phyloP scores from a whole-genome alignment of 2,797 vertebrate genomes.

The Cryptoprocta ferox region DNA sequence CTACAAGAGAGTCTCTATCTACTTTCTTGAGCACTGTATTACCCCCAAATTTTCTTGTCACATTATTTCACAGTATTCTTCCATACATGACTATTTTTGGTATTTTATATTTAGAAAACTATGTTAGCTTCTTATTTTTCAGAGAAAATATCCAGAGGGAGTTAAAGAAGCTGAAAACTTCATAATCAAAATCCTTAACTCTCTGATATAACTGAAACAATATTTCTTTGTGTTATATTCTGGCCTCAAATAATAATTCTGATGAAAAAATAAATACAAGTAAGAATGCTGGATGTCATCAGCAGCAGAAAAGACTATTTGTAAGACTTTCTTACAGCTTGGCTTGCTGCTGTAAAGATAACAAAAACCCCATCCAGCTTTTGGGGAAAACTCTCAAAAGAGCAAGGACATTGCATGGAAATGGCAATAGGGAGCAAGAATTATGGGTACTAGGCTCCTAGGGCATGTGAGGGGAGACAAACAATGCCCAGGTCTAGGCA shows the following conservation, averaged over 20 bases:
- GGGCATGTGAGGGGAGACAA: neutral
- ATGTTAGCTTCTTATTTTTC: neutral
- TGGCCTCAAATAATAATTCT: neutral
- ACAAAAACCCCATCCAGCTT: neutral
- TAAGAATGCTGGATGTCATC: neutral
- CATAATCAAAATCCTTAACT: conserved; percentile 10
- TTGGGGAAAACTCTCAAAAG: neutral
- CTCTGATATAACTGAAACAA: neutral
- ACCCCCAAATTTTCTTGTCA: neutral
- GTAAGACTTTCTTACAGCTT: neutral
- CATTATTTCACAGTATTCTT: neutral
- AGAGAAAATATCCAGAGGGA: neutral
- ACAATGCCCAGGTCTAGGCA: neutral
- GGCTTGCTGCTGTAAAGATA: neutral
- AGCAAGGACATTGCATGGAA: neutral
- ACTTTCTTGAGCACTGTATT: neutral
- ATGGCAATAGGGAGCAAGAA: neutral
- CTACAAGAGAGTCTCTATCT: neutral
- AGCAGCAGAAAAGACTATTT: neutral
- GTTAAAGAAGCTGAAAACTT: neutral
- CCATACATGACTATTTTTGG: neutral
- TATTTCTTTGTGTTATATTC: neutral
- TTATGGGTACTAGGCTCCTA: too few relatives aligned
- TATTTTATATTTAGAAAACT: conserved; percentile 26
- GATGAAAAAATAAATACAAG: neutral